Evolutionary conservation across 2,888 invertebrate genomes (phyloP), one percentile per base, ranked within the genome.

Genomic region (Drosophila gaucha): DNA sequence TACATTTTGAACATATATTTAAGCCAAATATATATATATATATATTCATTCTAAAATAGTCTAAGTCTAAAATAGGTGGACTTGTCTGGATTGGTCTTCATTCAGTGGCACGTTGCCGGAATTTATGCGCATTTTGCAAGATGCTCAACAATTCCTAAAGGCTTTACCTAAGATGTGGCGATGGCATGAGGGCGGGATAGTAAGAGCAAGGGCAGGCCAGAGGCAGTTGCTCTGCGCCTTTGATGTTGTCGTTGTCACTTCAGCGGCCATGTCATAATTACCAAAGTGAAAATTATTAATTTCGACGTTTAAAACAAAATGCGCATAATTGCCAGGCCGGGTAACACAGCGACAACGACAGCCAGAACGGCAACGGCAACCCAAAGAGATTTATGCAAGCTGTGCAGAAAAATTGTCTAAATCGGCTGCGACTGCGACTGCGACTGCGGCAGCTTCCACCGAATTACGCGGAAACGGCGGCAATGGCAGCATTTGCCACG

Each of bases 191-290:
- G 28, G 26, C 6, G 16, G 44, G 35, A 18, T 30, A 41, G 50
- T 44, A 54, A 52, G 33, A 49, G 63, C 24, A 12, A n/a, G 22
- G 36, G 30, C 31, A 28, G 33, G 44, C 33, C 43, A 52, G 41
- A 31, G 50, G 64, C 72, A 55, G 57, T 67, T 49, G 12, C 59
- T 58, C 46, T 31, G 62, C 62, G 58, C 54, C 88, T 84, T 84
- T 85, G 89, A 89, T 89, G 85, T 88, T 83, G 85, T 85, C 86
- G 89, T 88, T 85, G 85, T 85, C 85, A 89, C 89, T 89, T 89
- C 80, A 86, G 74, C 86, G 65, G 69, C 57, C 67, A 74, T 88
- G 88, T 89, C 85, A 89, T 89, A 85, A 85, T 85, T 89, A 89
- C 80, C 80, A 89, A 83, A 84, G 85, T 83, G 86, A 89, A 89